Percentiles rank a stretch among this genome's conserved stretches.
These are phyloP conservation scores for Montifringilla adamsi DNA, from an alignment of 2,113 vertebrate species.

Conservation along the genomic window DNA sequence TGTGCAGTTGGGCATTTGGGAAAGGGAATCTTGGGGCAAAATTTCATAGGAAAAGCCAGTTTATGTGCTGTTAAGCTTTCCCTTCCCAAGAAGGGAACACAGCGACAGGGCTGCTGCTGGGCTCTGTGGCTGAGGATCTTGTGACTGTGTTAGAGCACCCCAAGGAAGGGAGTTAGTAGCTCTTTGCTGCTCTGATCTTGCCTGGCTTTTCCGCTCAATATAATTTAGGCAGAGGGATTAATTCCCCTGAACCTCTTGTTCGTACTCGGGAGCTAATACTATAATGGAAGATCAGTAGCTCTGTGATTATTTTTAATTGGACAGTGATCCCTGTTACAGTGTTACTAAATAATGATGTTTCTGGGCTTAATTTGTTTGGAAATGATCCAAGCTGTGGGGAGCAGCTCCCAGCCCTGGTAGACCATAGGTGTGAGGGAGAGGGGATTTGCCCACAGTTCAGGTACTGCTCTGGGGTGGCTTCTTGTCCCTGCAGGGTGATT, in stretches of 20 bases:
- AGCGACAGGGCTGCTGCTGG: not conserved
- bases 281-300: not conserved
- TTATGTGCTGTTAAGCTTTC: not conserved
- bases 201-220: not conserved
- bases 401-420: not conserved
- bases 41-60: not conserved
- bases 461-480: not conserved
- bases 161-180: not conserved
- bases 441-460: not conserved
- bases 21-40: not conserved
- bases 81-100: not conserved
- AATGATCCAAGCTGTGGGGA: not conserved
- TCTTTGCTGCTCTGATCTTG: not conserved
- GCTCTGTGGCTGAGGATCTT: no score
- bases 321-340: not conserved
- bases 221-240: not conserved
- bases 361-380: not conserved
- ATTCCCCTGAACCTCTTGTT: not conserved
- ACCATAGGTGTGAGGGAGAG: not conserved
- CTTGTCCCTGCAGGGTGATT: rapidly evolving
- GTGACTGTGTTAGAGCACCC: rapidly evolving
- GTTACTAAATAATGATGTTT: not conserved
- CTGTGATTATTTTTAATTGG: not conserved
- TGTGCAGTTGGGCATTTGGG: not conserved
- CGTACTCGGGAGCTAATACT: not conserved